Evolutionary conservation across 2,113 vertebrate genomes (phyloP).

Genomic region (Crypturellus undulatus): DNA sequence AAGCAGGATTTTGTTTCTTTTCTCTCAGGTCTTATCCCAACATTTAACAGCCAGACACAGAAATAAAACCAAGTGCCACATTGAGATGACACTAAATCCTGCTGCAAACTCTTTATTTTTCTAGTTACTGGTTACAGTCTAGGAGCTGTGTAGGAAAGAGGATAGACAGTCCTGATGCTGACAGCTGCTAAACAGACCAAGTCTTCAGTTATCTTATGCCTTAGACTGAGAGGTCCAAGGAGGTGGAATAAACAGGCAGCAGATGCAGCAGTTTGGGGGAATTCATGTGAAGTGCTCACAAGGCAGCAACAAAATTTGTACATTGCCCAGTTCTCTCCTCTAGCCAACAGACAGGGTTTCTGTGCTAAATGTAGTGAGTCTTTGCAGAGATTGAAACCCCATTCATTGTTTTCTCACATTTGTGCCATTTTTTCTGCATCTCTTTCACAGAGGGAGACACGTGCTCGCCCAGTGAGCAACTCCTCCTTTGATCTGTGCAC

Average conservation of each 20-base stretch:
- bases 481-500: constrained; percentile 42
- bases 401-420: background rate
- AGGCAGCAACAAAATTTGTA: background rate
- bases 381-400: background rate
- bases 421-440: background rate
- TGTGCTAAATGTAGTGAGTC: background rate
- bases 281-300: background rate
- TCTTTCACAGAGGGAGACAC: background rate
- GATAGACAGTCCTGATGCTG: background rate
- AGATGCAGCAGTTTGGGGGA: background rate
- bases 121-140: constrained; percentile 54
- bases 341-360: background rate
- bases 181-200: background rate
- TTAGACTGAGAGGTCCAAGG: background rate
- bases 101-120: constrained; percentile 43
- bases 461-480: background rate
- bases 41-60: constrained; percentile 40
- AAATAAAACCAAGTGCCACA: constrained; percentile 28
- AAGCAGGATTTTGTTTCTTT: constrained; percentile 10
- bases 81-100: constrained; percentile 50
- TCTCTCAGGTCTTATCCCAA: background rate
- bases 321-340: background rate
- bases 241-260: background rate
- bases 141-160: background rate
- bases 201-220: background rate